A percentile compares a stretch with the other conserved stretches of the same genome.
Conservation (phyloP, 1,140 invertebrate species). For the Listronotus oregonensis region DNA sequence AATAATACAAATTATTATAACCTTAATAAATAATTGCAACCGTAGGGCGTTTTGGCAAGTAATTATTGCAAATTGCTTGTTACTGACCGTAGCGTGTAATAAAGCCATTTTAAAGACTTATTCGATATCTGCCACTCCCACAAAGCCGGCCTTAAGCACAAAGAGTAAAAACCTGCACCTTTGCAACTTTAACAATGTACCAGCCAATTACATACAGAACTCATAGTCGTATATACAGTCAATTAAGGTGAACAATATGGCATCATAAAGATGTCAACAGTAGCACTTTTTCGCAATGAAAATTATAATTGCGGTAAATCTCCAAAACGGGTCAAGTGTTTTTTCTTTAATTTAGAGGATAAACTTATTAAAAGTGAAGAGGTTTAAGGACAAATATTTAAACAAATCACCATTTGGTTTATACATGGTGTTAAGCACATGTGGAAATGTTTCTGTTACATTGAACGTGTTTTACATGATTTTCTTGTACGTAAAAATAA, state of each 20-base stretch:
- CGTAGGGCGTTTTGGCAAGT: not conserved
- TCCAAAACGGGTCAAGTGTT: too few species aligned
- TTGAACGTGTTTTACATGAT: too few species aligned
- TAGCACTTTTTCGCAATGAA: not conserved
- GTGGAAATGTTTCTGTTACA: too few species aligned
- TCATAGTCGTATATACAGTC: conserved; percentile 9
- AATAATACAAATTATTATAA: too few species aligned
- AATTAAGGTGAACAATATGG: conserved; percentile 28
- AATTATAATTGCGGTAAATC: too few species aligned
- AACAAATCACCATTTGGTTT: too few species aligned
- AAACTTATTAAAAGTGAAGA: too few species aligned
- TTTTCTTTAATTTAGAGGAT: too few species aligned
- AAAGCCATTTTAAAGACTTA: conserved; percentile 23
- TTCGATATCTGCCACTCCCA: conserved; percentile 19
- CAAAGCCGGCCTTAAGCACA: conserved; percentile 5
- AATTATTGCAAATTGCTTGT: not conserved
- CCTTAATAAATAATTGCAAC: too few species aligned
- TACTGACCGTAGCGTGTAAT: conserved; percentile 4
- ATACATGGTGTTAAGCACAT: too few species aligned
- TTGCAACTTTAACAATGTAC: conserved; percentile 18
- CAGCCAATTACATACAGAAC: conserved; percentile 23
- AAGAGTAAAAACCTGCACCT: conserved; percentile 19
- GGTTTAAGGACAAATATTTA: too few species aligned
- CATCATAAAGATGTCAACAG: conserved; percentile 29
- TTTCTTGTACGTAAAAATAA: too few species aligned